Evolutionary conservation across 2,888 invertebrate genomes (phyloP).

Genomic region (Halictus quadricinctus): DNA sequence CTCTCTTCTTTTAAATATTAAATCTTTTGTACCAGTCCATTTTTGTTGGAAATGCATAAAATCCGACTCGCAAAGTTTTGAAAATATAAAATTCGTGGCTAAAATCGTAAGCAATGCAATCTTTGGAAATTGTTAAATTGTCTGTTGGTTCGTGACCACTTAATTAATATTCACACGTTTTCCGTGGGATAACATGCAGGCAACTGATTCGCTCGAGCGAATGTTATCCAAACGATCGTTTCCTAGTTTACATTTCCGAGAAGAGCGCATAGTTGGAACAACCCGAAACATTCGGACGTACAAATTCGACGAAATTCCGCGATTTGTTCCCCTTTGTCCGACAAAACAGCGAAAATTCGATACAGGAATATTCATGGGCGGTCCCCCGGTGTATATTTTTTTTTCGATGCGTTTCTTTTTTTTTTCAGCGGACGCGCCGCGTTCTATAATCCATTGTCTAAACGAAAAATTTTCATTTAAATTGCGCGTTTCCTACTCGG

Average conservation of each 20-base stretch:
- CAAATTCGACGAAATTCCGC: slow-evolving; percentile 23
- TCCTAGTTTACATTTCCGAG: slow-evolving; percentile 45
- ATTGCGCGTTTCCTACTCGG: slow-evolving; percentile 8
- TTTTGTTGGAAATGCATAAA: too few species aligned
- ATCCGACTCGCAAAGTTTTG: too few species aligned
- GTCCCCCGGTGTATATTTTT: not conserved
- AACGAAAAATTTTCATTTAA: slow-evolving; percentile 20
- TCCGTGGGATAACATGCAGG: not conserved
- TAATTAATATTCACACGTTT: slow-evolving; percentile 34
- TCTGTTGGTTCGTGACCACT: not conserved
- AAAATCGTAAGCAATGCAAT: not conserved
- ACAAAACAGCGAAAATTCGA: slow-evolving; percentile 9
- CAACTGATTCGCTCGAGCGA: slow-evolving; percentile 50
- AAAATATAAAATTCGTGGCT: too few species aligned
- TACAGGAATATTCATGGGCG: slow-evolving; percentile 8
- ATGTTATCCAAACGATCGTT: slow-evolving; percentile 41
- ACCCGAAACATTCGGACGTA: not conserved
- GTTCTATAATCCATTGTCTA: not conserved
- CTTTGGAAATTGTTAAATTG: not conserved
- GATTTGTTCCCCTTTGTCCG: not conserved
- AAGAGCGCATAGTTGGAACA: slow-evolving; percentile 22
- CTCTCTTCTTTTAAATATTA: too few species aligned
- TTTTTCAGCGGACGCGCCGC: not conserved
- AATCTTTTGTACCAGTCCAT: too few species aligned
- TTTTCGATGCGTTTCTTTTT: not conserved